These are phyloP conservation scores for Spongilla lacustris DNA, from an alignment of 37 sponge, comb jelly and placozoan species.

Conservation along the genomic window DNA sequence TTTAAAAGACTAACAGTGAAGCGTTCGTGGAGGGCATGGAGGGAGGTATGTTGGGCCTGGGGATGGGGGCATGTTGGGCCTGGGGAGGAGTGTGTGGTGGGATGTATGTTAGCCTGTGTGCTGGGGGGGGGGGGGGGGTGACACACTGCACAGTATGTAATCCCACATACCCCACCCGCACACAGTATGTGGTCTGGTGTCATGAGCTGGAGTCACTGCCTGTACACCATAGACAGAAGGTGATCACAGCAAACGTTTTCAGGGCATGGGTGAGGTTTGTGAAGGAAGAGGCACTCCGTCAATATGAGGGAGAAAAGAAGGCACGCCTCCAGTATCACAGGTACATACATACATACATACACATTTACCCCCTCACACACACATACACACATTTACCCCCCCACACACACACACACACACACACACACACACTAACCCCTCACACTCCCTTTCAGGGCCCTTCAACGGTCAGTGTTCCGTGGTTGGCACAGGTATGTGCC, in stretches of 20 bases:
- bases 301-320: constrained; percentile 60
- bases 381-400: constrained; percentile 38
- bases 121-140: neutral
- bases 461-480: constrained; percentile 27
- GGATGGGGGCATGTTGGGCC: constrained; percentile 40
- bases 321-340: constrained; percentile 45
- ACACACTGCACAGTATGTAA: neutral
- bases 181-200: constrained; percentile 34
- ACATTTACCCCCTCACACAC: neutral
- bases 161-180: neutral
- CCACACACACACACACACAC: constrained; percentile 18
- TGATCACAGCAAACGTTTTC: constrained; percentile 23
- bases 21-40: constrained; percentile 32
- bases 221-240: neutral
- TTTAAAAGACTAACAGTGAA: constrained; percentile 1
- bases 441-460: constrained; percentile 22
- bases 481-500: constrained; percentile 68
- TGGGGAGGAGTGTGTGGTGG: constrained; percentile 38
- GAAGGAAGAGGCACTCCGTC: constrained; percentile 19
- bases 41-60: constrained; percentile 18
- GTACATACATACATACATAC: constrained; percentile 17
- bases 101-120: constrained; percentile 24
- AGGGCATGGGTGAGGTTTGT: constrained; percentile 54
- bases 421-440: neutral
- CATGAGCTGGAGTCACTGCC: constrained; percentile 10